Conservation (phyloP, 2,888 invertebrate species). For the Thalpophila matura region DNA sequence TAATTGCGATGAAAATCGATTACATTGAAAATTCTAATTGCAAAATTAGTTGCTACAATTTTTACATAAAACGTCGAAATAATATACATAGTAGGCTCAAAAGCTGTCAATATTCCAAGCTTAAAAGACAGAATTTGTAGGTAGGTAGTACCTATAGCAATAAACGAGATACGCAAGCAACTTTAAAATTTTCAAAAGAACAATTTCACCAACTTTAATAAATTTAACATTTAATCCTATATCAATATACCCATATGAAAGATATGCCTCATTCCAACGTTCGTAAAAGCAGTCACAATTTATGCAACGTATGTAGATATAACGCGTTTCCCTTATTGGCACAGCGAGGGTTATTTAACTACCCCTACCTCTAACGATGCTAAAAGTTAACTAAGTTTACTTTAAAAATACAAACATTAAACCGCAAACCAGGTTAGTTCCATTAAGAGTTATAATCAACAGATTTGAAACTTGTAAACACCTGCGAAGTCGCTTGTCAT, state of each 20-base stretch:
- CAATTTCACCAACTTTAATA: constrained; percentile 15
- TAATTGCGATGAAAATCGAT: too few relatives aligned
- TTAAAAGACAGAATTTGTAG: too few relatives aligned
- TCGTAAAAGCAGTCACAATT: constrained; percentile 24
- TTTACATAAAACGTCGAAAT: too few relatives aligned
- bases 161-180: too few relatives aligned
- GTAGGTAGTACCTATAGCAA: too few relatives aligned
- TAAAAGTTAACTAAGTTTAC: constrained; percentile 37
- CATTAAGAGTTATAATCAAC: constrained; percentile 44
- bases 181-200: constrained; percentile 7
- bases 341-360: constrained; percentile 24
- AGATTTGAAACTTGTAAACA: constrained; percentile 27
- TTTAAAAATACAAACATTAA: constrained; percentile 34
- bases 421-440: constrained; percentile 23
- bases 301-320: constrained; percentile 18
- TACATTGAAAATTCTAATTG: too few relatives aligned
- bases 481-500: constrained; percentile 24
- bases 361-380: constrained; percentile 4
- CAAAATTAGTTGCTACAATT: too few relatives aligned
- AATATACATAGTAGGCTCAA: too few relatives aligned
- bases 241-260: constrained; percentile 14
- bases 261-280: too few relatives aligned
- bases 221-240: constrained; percentile 16
- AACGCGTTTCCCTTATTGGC: constrained; percentile 30
- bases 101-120: too few relatives aligned